Conservation (phyloP, 1,140 invertebrate genomes). For the Papilio polyxenes region DNA sequence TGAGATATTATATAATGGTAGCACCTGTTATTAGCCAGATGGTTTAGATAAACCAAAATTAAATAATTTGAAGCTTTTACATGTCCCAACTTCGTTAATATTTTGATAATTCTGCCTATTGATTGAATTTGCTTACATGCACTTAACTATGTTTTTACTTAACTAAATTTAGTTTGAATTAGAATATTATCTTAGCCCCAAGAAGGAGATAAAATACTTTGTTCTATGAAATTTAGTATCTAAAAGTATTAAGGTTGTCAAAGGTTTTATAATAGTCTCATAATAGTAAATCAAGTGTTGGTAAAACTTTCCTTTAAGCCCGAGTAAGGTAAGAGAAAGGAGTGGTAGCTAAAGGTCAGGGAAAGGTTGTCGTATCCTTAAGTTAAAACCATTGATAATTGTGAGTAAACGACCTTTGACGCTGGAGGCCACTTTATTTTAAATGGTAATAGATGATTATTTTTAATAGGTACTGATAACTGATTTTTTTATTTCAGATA, state of each 20-base stretch:
- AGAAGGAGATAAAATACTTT: neutral
- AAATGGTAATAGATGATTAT: neutral
- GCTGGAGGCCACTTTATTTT: neutral
- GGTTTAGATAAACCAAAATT: neutral
- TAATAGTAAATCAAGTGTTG: neutral
- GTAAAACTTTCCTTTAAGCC: conserved; percentile 21
- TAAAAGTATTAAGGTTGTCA: neutral
- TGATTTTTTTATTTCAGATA: conserved; percentile 72
- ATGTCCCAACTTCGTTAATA: neutral
- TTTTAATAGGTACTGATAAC: conserved; percentile 2
- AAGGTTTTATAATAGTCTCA: neutral
- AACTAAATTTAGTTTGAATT: neutral
- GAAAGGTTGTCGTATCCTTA: conserved; percentile 31
- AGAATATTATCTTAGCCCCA: neutral
- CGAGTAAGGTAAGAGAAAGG: conserved; percentile 42
- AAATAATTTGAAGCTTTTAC: neutral
- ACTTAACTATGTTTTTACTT: too few species aligned
- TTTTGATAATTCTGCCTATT: neutral
- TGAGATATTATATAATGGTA: neutral
- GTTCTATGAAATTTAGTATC: neutral
- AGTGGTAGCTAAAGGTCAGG: conserved; percentile 31
- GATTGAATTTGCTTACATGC: too few species aligned
- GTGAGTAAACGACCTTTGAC: conserved; percentile 43
- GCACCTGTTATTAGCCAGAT: neutral
- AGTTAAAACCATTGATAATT: conserved; percentile 30